Evolutionary conservation across 2,888 invertebrate genomes (phyloP), one percentile per base, ranked within the genome.

Genomic region (Cyclophora albipunctata): DNA sequence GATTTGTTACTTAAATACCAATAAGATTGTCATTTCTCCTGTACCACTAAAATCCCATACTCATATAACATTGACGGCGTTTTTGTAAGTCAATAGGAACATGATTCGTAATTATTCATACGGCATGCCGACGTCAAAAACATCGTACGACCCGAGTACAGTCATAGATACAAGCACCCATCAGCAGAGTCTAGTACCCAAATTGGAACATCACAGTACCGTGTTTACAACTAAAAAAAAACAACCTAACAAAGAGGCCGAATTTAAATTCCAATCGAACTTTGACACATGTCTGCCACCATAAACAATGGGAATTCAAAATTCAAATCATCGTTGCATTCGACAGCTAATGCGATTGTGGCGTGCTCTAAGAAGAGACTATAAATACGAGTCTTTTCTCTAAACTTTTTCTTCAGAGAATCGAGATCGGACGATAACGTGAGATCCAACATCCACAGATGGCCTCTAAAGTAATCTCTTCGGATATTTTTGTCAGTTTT

Each of bases 281-380:
- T 87, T 86, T 87, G 88, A 88, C 88, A 87, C 86, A 88, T 87
- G 88, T 86, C 88, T 88, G 88, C 88, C 88, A 87, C 88, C 86
- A 88, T 85, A 88, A 87, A 88, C 88, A 88, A 88, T 87, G 81
- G 82, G 84, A 85, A 86, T 83, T 84, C 88, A 83, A 88, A 85
- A 86, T 83, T 84, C 88, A 83, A 88, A 88, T 88, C 88, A 87
- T 88, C 82, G 78, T 83, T 71, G 74, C 69, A 75, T 81, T 79
- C 75, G 80, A 78, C 80, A 75, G 78, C 73, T 84, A 84, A 86
- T 85, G 84, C 86, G 86, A 82, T 84, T 84, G 87, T 76, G 84
- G 82, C 78, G 73, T 73, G 71, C 68, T 69, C 68, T 84, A 82
- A 82, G 81, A 78, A 78, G 77, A 78, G 71, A 76, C 83, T 86